phyloP scores from a whole-genome alignment of 2,888 invertebrate species.

The Catonia carolina region DNA sequence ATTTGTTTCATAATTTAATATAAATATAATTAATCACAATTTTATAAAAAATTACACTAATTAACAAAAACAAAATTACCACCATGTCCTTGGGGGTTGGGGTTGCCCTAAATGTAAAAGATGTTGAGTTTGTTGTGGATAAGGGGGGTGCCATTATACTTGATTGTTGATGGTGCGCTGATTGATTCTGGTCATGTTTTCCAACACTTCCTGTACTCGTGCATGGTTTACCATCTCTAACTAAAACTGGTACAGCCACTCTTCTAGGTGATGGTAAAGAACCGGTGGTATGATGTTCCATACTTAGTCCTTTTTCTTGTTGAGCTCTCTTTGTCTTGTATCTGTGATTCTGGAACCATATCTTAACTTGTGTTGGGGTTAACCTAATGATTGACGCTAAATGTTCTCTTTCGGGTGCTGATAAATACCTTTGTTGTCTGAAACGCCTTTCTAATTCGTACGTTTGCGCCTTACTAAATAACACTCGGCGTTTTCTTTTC shows the following conservation, averaged over 20 bases:
- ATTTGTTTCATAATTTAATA: no score
- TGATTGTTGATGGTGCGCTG: background rate
- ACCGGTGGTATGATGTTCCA: conserved; percentile 40
- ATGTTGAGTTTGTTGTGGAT: conserved; percentile 39
- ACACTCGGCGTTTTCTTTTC: conserved; percentile 89
- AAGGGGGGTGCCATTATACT: conserved; percentile 40
- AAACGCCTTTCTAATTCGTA: conserved; percentile 93
- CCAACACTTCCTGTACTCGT: conserved; percentile 38
- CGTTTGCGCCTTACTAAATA: conserved; percentile 94
- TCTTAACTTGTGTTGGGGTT: conserved; percentile 94
- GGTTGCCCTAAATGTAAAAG: no score
- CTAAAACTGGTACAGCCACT: conserved; percentile 90
- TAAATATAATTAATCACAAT: no score
- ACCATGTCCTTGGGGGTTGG: conserved; percentile 41
- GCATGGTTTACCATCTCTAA: conserved; percentile 91
- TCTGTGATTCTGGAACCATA: conserved; percentile 97
- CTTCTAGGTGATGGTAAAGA: conserved; percentile 76
- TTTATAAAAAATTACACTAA: no score
- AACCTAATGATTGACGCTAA: conserved; percentile 89
- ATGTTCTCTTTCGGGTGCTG: conserved; percentile 96
- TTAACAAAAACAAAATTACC: conserved; percentile 37
- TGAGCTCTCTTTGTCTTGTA: conserved; percentile 98
- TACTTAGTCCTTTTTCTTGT: conserved; percentile 66
- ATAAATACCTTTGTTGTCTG: conserved; percentile 91
- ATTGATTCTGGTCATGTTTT: conserved; percentile 17